These are phyloP conservation scores for Acrossocheilus fasciatus DNA, from an alignment of 2,797 vertebrate species.

Conservation along the genomic window DNA sequence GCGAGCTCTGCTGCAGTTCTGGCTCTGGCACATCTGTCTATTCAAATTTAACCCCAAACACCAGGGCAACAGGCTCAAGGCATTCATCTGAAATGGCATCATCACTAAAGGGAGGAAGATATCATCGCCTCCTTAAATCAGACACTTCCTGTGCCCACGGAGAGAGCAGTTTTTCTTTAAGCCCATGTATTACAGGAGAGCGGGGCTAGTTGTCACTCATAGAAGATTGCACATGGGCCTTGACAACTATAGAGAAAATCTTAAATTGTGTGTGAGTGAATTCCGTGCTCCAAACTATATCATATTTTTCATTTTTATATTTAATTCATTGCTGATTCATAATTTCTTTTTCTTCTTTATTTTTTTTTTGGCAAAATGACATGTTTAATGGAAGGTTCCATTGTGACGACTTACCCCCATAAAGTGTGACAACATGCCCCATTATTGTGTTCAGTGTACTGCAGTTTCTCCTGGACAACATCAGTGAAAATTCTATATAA, in stretches of 20 bases:
- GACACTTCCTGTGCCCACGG: not conserved
- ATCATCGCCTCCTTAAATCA: not conserved
- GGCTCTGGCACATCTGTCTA: constrained; percentile 51
- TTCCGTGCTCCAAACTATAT: not conserved
- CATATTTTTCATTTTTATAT: not conserved
- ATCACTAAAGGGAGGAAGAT: constrained; percentile 4
- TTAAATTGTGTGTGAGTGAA: not conserved
- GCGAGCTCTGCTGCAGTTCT: constrained; percentile 49
- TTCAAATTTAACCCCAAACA: constrained; percentile 64
- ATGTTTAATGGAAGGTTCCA: not conserved
- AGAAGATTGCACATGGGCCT: not conserved
- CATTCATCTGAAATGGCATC: constrained; percentile 35
- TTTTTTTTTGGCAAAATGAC: not conserved
- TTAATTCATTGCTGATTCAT: not conserved
- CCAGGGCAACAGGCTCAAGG: constrained; percentile 34
- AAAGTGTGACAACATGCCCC: not conserved
- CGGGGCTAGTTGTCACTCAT: not conserved
- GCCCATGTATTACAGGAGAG: not conserved
- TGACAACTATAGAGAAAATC: not conserved
- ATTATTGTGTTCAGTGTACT: not conserved
- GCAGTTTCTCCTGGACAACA: too few relatives aligned
- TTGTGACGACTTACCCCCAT: not conserved
- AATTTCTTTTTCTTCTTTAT: too few relatives aligned
- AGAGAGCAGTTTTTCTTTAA: not conserved
- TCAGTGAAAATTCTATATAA: too few relatives aligned